Evolutionary conservation across 2,797 vertebrate species (phyloP), one percentile per base, ranked within the genome.

Genomic region (Xyrichtys novacula): DNA sequence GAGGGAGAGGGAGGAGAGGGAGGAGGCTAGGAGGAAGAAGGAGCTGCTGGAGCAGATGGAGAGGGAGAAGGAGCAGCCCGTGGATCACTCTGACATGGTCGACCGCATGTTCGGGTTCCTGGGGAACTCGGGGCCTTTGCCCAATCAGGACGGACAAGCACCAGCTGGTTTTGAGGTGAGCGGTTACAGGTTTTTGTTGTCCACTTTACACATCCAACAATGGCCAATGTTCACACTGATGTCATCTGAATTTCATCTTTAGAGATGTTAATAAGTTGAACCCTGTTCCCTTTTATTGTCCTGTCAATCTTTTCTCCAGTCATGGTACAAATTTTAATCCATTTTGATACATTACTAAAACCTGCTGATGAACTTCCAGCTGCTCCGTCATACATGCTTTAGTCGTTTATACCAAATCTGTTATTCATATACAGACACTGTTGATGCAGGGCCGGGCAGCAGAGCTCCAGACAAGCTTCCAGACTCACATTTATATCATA

Each of bases 41-140:
- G 96, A 97, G 65, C 83, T 96, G 31, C 73, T 98, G 56, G 94
- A 96, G 78, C 95, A 95, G 90, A 95, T 96, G 95, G 96, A 98
- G 89, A 84, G 85, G 78, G 94, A 96, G 57, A 95, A 93, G 52
- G 94, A 95, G 0, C 94, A 96, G 76, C 96, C 97, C 0, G 93
- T 98, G 50, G 96, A 96, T 0, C 96, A 98, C 91, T 96, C 96
- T 0, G 97, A 97, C 83, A 96, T 98, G 95, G 97, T 98, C 86
- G 97, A 98, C 91, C 95, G 94, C 66, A 95, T 98, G 95, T 98
- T 98, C 2, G 97, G 97, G 5, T 98, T 98, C 88, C 92, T 98
- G 69, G 96, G 96, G 2, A 94, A 92, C 1, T 90, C 94, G 0
- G 88, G 94, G 0, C 91, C 94, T 0, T 72, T 96, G 5, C 95